Conservation (phyloP, 1,140 invertebrate species). For the Penaeus japonicus region DNA sequence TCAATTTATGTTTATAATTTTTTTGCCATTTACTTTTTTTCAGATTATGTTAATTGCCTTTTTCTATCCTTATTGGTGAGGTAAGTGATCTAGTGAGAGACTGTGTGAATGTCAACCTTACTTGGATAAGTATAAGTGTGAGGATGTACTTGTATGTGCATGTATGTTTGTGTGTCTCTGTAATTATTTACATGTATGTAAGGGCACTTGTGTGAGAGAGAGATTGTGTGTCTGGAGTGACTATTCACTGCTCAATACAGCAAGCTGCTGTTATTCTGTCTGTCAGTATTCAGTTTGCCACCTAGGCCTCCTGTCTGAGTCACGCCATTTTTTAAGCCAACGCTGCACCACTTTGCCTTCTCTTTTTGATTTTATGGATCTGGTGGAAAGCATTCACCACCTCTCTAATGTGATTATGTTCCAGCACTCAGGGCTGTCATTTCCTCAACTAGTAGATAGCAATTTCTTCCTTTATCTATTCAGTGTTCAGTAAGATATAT, state of each 20-base stretch:
- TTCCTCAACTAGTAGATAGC: conserved; percentile 46
- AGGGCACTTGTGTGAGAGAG: not conserved
- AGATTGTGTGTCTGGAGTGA: not conserved
- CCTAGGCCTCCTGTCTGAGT: conserved; percentile 50
- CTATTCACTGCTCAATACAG: conserved; percentile 21
- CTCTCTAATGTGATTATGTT: conserved; percentile 44
- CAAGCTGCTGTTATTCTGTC: conserved; percentile 51
- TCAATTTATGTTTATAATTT: conserved; percentile 46
- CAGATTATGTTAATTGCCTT: conserved; percentile 54
- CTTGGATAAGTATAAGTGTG: not conserved
- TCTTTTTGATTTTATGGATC: conserved; percentile 34
- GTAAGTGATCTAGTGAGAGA: conserved; percentile 41
- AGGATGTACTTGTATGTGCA: not conserved
- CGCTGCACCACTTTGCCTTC: conserved; percentile 56
- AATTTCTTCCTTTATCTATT: conserved; percentile 33
- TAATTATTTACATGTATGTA: not conserved
- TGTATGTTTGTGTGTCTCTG: not conserved
- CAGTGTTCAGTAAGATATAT: not conserved
- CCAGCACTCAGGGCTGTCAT: conserved; percentile 44
- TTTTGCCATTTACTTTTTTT: conserved; percentile 52
- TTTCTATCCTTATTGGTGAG: conserved; percentile 50
- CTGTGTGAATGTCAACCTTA: conserved; percentile 17
- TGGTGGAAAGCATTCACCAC: conserved; percentile 49
- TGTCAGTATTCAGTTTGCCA: conserved; percentile 50
- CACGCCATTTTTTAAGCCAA: conserved; percentile 53